Conservation (phyloP, 1,140 invertebrate species). For the Idris sp. region DNA sequence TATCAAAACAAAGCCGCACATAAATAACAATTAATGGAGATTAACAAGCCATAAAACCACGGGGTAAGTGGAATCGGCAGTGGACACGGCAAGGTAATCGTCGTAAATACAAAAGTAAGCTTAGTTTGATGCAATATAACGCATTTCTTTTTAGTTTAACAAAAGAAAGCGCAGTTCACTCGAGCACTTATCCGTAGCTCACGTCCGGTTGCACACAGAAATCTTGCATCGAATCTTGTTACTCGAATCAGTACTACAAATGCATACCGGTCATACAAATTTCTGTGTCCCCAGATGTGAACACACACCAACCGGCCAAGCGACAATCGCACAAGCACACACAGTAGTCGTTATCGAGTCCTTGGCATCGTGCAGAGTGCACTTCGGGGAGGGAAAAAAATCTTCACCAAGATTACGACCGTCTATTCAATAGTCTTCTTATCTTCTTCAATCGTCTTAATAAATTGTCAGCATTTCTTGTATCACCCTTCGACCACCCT, state of each 20-base stretch:
- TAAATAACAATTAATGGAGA: constrained; percentile 51
- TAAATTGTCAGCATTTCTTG: constrained; percentile 64
- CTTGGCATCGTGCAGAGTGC: constrained; percentile 48
- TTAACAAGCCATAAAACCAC: constrained; percentile 26
- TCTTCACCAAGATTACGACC: constrained; percentile 45
- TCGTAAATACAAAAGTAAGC: constrained; percentile 38
- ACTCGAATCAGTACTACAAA: constrained; percentile 62
- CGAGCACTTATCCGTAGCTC: constrained; percentile 59
- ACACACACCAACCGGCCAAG: constrained; percentile 23
- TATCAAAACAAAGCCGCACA: constrained; percentile 34
- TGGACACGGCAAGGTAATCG: no score
- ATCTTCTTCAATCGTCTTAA: constrained; percentile 66
- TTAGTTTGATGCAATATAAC: constrained; percentile 38
- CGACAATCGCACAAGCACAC: constrained; percentile 45
- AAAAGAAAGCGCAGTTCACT: constrained; percentile 49
- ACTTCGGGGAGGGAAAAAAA: constrained; percentile 41
- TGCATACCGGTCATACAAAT: constrained; percentile 64
- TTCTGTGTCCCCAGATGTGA: constrained; percentile 47
- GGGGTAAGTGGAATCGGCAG: constrained; percentile 15
- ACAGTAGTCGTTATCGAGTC: constrained; percentile 60
- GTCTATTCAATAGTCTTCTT: constrained; percentile 60
- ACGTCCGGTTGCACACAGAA: constrained; percentile 52
- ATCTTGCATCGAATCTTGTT: constrained; percentile 62
- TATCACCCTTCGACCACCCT: constrained; percentile 35
- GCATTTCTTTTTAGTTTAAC: constrained; percentile 52